phyloP scores from a whole-genome alignment of 2,888 invertebrate species.

The Lasioglossum pauxillum region DNA sequence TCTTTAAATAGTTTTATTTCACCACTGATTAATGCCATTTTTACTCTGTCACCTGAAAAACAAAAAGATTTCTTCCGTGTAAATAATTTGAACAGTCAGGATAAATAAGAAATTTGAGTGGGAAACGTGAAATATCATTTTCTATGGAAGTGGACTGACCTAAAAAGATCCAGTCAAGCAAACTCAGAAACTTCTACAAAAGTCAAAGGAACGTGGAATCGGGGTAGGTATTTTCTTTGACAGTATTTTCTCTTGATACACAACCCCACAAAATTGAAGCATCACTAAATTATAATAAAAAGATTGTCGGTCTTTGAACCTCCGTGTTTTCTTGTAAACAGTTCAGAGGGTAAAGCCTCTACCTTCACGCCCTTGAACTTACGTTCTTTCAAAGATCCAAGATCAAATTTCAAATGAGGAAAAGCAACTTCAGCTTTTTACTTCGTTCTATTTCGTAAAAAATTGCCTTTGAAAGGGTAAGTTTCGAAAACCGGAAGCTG shows the following conservation, averaged over 20 bases:
- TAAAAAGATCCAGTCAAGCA: background rate
- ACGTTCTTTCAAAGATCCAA: background rate
- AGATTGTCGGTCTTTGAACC: background rate
- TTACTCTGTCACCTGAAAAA: too few species aligned
- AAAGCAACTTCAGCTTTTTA: too few species aligned
- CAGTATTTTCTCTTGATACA: background rate
- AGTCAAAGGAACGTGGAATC: background rate
- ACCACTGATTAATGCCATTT: too few species aligned
- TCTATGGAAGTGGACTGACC: background rate
- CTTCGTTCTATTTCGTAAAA: background rate
- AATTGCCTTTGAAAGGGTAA: background rate
- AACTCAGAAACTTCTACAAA: background rate
- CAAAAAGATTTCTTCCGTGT: too few species aligned
- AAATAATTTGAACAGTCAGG: too few species aligned
- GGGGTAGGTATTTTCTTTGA: background rate
- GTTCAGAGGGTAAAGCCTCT: too few species aligned
- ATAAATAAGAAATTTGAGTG: background rate
- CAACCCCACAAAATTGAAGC: background rate
- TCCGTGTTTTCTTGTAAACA: background rate
- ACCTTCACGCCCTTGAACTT: too few species aligned
- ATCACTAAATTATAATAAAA: background rate
- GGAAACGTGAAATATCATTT: background rate
- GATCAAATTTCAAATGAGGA: background rate
- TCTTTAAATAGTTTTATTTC: too few species aligned
- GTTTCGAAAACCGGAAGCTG: background rate